phyloP scores from a whole-genome alignment of 2,113 vertebrate species.

The Nothocercus nigrocapillus region DNA sequence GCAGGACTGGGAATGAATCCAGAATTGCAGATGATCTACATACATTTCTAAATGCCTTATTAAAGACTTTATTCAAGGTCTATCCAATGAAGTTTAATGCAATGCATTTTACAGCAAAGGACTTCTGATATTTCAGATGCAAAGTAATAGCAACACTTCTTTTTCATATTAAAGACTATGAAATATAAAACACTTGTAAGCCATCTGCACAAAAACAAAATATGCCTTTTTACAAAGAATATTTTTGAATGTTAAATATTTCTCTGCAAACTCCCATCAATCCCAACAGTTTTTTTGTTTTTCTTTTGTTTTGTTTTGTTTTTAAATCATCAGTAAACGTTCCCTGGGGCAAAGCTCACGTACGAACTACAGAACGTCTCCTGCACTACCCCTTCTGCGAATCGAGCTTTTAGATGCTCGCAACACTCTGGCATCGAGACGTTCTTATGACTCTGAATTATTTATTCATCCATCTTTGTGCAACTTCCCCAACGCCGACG shows the following conservation, averaged over 20 bases:
- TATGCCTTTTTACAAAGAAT: slow-evolving; percentile 6
- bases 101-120: background rate
- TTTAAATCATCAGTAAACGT: slow-evolving; percentile 58
- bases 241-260: slow-evolving; percentile 15
- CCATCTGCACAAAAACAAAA: background rate
- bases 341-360: slow-evolving; percentile 60
- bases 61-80: background rate
- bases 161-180: background rate
- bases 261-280: slow-evolving; percentile 27
- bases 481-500: slow-evolving; percentile 73
- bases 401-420: slow-evolving; percentile 77
- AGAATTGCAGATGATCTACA: background rate
- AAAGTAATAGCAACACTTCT: background rate
- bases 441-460: slow-evolving; percentile 78
- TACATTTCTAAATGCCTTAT: background rate
- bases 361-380: slow-evolving; percentile 45
- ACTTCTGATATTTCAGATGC: background rate
- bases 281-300: background rate
- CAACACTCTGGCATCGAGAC: slow-evolving; percentile 66
- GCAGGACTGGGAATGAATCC: background rate
- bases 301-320: background rate
- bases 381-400: slow-evolving; percentile 63
- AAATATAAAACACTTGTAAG: slow-evolving; percentile 12
- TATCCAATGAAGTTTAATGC: background rate
- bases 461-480: slow-evolving; percentile 80